Evolutionary conservation across 2,113 vertebrate genomes (phyloP).

Genomic region (Macaca fascicularis): DNA sequence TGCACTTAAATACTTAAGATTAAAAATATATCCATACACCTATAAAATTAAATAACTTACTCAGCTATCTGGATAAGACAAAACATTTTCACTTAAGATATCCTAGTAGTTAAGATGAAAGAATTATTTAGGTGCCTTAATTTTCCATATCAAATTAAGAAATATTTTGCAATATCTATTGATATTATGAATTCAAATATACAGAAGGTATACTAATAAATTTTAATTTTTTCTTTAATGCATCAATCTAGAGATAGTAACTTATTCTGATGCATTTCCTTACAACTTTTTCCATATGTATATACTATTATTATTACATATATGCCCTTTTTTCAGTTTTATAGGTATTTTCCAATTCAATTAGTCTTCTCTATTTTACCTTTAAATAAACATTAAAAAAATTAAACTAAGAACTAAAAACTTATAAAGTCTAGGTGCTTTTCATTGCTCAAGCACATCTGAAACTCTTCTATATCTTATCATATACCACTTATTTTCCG

Average conservation of each 20-base stretch:
- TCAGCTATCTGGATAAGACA: neutral
- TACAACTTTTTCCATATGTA: neutral
- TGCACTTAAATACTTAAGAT: neutral
- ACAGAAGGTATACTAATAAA: neutral
- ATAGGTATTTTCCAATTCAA: neutral
- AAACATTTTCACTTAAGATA: slow-evolving; percentile 39
- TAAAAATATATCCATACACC: neutral
- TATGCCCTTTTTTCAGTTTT: neutral
- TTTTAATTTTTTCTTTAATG: neutral
- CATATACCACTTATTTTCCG: neutral
- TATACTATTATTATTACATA: neutral
- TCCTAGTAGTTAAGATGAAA: slow-evolving; percentile 37
- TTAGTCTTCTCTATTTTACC: neutral
- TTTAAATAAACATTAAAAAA: neutral
- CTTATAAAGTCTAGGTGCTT: neutral
- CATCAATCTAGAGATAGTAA: neutral
- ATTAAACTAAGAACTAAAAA: slow-evolving; percentile 43
- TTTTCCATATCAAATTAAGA: neutral
- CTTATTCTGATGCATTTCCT: neutral
- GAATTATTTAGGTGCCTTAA: slow-evolving; percentile 21
- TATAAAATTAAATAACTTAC: slow-evolving; percentile 37
- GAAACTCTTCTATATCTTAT: neutral
- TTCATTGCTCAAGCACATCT: neutral
- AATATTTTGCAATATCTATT: neutral
- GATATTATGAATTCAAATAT: neutral